Conservation (phyloP, 2,797 vertebrate species). For the Ammospiza maritima region DNA sequence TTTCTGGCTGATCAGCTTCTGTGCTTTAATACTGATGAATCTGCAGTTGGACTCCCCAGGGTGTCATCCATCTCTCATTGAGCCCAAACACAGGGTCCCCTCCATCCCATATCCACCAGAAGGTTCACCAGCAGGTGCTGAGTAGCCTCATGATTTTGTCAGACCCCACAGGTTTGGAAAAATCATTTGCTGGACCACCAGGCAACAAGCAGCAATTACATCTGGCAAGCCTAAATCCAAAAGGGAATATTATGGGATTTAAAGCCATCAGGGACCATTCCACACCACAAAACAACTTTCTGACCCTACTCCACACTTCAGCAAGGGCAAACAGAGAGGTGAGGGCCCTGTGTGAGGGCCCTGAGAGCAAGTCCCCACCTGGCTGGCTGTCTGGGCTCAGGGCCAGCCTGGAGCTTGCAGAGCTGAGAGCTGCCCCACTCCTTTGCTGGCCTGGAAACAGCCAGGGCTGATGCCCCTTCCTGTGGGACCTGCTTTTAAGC, state of each 20-base stretch:
- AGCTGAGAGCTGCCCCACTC: background rate
- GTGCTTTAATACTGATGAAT: background rate
- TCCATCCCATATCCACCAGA: background rate
- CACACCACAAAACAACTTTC: background rate
- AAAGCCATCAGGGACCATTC: background rate
- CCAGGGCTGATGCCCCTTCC: background rate
- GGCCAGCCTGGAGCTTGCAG: background rate
- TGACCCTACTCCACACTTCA: background rate
- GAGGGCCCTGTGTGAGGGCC: background rate
- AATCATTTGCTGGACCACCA: constrained; percentile 1
- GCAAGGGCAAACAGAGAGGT: background rate
- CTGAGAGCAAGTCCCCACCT: background rate
- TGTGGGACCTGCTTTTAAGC: background rate
- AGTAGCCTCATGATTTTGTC: background rate
- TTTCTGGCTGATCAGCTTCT: background rate
- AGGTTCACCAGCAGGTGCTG: background rate
- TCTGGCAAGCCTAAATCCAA: background rate
- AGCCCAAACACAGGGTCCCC: background rate
- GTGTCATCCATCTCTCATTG: background rate
- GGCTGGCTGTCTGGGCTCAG: background rate
- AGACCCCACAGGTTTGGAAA: background rate
- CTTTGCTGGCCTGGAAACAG: background rate
- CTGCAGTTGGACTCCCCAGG: background rate
- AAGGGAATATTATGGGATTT: background rate
- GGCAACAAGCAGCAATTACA: background rate